Base-by-base conservation (phyloP, 2,113 vertebrate species). In the Malurus cyaneus region DNA sequence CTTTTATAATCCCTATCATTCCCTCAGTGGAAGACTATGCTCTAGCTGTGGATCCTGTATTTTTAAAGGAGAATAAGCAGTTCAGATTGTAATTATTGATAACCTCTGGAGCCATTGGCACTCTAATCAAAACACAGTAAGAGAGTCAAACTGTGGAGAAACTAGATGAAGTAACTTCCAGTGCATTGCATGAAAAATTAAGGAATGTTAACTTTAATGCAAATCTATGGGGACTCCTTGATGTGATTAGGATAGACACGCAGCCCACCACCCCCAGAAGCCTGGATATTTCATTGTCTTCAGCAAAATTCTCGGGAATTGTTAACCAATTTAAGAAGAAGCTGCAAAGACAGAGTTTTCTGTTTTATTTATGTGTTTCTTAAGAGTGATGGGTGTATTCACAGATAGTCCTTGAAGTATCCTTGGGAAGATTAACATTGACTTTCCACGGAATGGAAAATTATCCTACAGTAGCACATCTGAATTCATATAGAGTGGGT, bases 211-310 rank as follows among this genome's bases (percentile, higher is more conserved):
- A 20, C 36, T 82, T 74, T 31, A 41, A 26, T 42, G 14, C 0
- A 1, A 79, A 88, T 9, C 18, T 85, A 6, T 21, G 21, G 29
- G 50, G 16, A 56, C 7, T 70, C 19, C 25, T 66, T 42, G 24
- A 12, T 59, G 11, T 3, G 4, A 54, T 4, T 46, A 19, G 62
- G 11, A n/a, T 5, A 69, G 42, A 31, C 15, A 36, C 5, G 6
- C 2, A 2, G 2, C 1, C 5, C 16, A 7, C 8, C 14, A 41
- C 7, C 3, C 4, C 4, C 24, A 17, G 41, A 79, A n/a, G 8
- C 14, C 1, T 20, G 32, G 10, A 2, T 44, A 4, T 74, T 86
- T 74, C 14, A 11, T 36, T 90, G 36, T 29, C 44, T 69, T 60
- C 0, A 3, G 20, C 32, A 73, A 59, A 92, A 80, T 11, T 61